phyloP scores from a whole-genome alignment of 2,113 vertebrate genomes.

The Dromas ardeola region DNA sequence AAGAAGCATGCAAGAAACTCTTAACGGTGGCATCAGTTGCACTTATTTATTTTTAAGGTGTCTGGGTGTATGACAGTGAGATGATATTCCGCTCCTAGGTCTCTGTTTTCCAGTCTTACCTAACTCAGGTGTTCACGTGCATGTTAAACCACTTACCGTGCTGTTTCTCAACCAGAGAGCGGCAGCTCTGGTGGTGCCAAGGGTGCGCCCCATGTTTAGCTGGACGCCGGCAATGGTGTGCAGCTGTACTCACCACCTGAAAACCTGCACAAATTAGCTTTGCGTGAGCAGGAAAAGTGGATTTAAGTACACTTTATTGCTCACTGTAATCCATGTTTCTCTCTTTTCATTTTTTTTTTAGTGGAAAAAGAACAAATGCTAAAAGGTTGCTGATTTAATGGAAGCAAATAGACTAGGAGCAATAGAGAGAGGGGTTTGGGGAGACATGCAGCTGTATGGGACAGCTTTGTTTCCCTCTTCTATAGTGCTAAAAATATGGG shows the following conservation, averaged over 20 bases:
- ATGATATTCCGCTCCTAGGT: not conserved
- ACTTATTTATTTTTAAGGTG: not conserved
- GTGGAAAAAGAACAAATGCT: too few species aligned
- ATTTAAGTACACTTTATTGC: not conserved
- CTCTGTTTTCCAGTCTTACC: not conserved
- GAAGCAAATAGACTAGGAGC: not conserved
- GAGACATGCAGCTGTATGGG: rapidly evolving
- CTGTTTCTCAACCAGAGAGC: rapidly evolving
- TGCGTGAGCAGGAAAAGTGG: not conserved
- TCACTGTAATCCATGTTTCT: too few species aligned
- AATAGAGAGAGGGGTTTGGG: not conserved
- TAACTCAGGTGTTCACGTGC: rapidly evolving
- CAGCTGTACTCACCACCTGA: not conserved
- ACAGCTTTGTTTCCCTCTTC: not conserved
- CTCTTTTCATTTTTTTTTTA: too few species aligned
- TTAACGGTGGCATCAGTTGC: too few species aligned
- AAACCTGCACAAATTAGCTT: not conserved
- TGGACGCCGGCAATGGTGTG: not conserved
- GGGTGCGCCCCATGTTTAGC: rapidly evolving
- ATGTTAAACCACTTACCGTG: rapidly evolving
- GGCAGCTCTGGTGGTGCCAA: not conserved
- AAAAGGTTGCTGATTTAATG: not conserved
- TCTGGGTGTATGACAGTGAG: not conserved
- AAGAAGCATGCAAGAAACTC: not conserved
- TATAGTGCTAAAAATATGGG: not conserved